phyloP scores from a whole-genome alignment of 2,888 invertebrate genomes.

The Encarsia formosa region DNA sequence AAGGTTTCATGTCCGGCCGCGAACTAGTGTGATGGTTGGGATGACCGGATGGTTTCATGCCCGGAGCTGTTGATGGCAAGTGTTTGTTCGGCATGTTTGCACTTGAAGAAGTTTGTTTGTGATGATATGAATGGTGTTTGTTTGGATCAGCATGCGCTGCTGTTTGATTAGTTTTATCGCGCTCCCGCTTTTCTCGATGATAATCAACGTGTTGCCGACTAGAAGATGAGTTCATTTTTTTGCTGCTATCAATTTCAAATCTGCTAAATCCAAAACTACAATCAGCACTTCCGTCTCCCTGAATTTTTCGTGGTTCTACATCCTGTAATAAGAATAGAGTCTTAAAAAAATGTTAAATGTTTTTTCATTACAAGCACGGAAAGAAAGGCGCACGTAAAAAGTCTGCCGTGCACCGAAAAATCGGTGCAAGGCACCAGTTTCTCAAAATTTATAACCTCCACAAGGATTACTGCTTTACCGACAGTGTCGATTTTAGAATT shows the following conservation, averaged over 20 bases:
- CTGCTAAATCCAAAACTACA: slow-evolving; percentile 34
- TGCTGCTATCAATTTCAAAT: slow-evolving; percentile 40
- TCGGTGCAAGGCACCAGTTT: too few species aligned
- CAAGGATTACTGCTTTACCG: too few species aligned
- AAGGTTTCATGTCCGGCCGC: slow-evolving; percentile 37
- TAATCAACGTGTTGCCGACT: slow-evolving; percentile 58
- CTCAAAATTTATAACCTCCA: too few species aligned
- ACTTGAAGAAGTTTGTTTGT: slow-evolving; percentile 35
- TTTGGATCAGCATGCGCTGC: slow-evolving; percentile 29
- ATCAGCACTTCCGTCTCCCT: slow-evolving; percentile 37
- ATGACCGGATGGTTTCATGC: slow-evolving; percentile 38
- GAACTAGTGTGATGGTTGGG: slow-evolving; percentile 42
- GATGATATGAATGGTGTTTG: slow-evolving; percentile 43
- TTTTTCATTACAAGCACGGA: too few species aligned
- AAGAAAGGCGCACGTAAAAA: too few species aligned
- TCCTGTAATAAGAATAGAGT: slow-evolving; percentile 39
- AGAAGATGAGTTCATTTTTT: slow-evolving; percentile 38
- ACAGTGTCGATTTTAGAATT: too few species aligned
- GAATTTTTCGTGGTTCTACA: slow-evolving; percentile 43
- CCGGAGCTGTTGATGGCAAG: slow-evolving; percentile 32
- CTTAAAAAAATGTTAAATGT: too few species aligned
- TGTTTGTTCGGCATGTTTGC: slow-evolving; percentile 46
- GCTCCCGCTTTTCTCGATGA: slow-evolving; percentile 59
- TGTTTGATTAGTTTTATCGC: slow-evolving; percentile 49
- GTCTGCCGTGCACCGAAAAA: too few species aligned